Percentiles rank a stretch among this genome's conserved stretches.
phyloP scores from a whole-genome alignment of 2,113 vertebrate genomes.

The Coreoperca whiteheadi region DNA sequence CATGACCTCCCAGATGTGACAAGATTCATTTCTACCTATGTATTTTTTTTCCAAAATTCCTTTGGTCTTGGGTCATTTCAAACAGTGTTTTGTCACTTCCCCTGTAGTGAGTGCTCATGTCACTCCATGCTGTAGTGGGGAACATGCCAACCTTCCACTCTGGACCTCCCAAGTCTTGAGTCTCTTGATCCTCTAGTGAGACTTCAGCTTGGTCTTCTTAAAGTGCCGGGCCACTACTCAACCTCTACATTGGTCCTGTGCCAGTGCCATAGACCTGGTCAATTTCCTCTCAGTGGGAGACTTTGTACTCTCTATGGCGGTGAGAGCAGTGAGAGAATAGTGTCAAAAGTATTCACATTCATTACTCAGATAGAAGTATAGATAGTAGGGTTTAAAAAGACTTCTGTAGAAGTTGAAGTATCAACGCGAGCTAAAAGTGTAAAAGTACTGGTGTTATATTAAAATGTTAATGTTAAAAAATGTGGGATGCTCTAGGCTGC shows the following conservation, averaged over 20 bases:
- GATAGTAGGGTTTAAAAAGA: too few species aligned
- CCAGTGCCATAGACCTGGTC: not conserved
- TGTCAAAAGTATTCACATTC: too few species aligned
- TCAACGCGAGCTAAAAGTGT: too few species aligned
- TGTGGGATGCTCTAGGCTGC: too few species aligned
- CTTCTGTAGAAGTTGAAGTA: too few species aligned
- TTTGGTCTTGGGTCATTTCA: not conserved
- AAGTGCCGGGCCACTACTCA: not conserved
- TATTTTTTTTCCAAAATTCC: not conserved
- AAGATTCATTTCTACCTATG: not conserved
- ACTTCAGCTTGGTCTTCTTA: not conserved
- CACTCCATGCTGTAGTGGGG: not conserved
- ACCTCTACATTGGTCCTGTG: not conserved
- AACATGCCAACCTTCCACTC: not conserved
- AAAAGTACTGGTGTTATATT: too few species aligned
- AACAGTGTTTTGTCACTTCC: not conserved
- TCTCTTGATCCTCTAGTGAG: not conserved
- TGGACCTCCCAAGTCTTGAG: not conserved
- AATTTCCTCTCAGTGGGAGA: slow-evolving; percentile 5
- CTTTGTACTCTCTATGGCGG: not conserved
- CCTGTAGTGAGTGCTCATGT: not conserved
- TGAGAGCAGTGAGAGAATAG: not conserved
- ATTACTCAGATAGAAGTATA: too few species aligned
- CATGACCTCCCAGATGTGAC: not conserved
- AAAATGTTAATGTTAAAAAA: too few species aligned